Base-by-base conservation (phyloP, 1,140 invertebrate genomes). In the Magallana angulata region DNA sequence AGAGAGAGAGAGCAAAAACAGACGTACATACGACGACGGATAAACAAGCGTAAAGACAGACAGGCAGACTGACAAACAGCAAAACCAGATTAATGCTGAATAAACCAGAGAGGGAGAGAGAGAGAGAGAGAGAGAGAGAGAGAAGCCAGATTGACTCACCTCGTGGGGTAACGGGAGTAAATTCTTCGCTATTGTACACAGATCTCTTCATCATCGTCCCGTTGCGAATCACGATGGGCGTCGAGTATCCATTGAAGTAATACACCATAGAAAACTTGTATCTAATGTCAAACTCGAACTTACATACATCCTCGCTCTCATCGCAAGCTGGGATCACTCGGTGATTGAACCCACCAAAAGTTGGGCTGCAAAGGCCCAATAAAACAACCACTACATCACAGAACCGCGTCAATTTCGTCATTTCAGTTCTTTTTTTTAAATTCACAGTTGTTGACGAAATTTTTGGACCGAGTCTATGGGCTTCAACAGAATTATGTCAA, bases 181-280 rank as follows among this genome's bases (percentile, higher is more conserved):
- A 76, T 3, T 76, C 14, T 9, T 76, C 68, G 8, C 68, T 76
- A 30, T 36, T 76, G 24, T 76, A 76, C 24, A 76, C 68, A 9
- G 68, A 76, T 30, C 68, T 76, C 68, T 76, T 76, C 8, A 76
- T 8, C 24, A 76, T 11, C 4, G 68, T 76, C 8, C 68, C 68
- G 11, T 76, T 76, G 24, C 68, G 24, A 11, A 76, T 30, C 7
- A 76, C 68, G 24, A 76, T 76, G 68, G 68, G 68, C 5, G 68
- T 76, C 24, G 68, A 76, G 24, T 76, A 76, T 30, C 68, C 68
- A 12, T 76, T 76, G 24, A 76, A 76, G 36, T 76, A 76, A 30
- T 76, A 36, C 68, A 76, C 68, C 68, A 76, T 76, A 30, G 68
- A 76, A 5, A 76, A 76, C 36, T 76, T 76, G 30, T 76, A 76